Conservation (phyloP, 2,888 invertebrate species). For the Petrophora chlorosata region DNA sequence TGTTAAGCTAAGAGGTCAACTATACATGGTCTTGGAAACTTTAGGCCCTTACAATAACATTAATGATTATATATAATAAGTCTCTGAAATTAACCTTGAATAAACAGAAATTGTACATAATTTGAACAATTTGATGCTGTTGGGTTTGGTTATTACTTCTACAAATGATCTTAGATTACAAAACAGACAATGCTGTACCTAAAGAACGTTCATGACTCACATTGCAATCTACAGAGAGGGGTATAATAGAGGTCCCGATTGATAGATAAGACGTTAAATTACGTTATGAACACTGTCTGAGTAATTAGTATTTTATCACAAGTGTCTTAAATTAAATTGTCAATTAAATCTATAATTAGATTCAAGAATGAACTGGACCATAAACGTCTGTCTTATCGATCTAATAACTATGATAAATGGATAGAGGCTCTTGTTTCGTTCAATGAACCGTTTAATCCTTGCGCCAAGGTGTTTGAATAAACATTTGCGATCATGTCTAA, state of each 20-base stretch:
- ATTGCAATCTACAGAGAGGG: neutral
- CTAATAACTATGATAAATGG: constrained; percentile 44
- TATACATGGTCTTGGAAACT: too few relatives aligned
- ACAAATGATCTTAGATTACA: neutral
- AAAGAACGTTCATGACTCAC: neutral
- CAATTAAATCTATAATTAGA: constrained; percentile 45
- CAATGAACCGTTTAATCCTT: constrained; percentile 54
- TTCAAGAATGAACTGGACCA: constrained; percentile 44
- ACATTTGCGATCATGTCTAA: constrained; percentile 22
- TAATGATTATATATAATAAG: too few relatives aligned
- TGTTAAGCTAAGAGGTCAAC: neutral
- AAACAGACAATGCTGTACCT: neutral
- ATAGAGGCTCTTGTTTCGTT: constrained; percentile 51
- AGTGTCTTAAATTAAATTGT: constrained; percentile 24
- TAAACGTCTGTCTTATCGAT: constrained; percentile 48
- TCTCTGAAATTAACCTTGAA: too few relatives aligned
- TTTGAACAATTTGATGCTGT: constrained; percentile 3
- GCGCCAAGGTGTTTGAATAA: constrained; percentile 39
- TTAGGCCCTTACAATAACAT: too few relatives aligned
- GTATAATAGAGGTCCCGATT: neutral
- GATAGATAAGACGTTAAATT: neutral
- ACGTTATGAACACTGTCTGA: neutral
- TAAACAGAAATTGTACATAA: too few relatives aligned
- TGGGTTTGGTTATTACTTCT: neutral
- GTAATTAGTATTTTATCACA: constrained; percentile 1